Base-by-base conservation (phyloP, 2,113 vertebrate species). In the Galeopterus variegatus region DNA sequence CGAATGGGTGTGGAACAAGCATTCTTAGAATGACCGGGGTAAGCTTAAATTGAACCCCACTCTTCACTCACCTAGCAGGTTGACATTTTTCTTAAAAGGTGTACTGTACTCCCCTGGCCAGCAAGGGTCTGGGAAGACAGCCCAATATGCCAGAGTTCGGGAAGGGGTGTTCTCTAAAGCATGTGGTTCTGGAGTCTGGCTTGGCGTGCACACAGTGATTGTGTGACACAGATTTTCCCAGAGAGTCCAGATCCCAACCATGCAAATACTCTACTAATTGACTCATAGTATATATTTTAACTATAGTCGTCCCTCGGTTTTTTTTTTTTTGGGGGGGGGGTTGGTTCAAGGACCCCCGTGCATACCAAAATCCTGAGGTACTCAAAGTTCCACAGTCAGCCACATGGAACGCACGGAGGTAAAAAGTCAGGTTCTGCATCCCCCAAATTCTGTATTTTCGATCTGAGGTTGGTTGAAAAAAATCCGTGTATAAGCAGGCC, bases 21-120 rank as follows among this genome's bases (percentile, higher is more conserved):
- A 1, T 82, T 93, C 72, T 94, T 45, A 76, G 81, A 96, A 83
- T 82, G 4, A 31, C 62, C 28, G n/a, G 82, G 36, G 76, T 23
- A 69, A 45, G 13, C 21, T 92, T 62, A 77, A 17, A 82, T 48
- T 90, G 18, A 95, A 56, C 10, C 19, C 58, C 5, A 41, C 50
- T 85, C 50, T 79, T 45, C 56, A 73, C 65, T 64, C 41, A 56
- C 18, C 67, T 11, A 56, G 79, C 36, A 75, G 52, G 12, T 3
- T 52, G 65, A 89, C 54, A 21, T 28, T 91, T 96, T 93, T 70
- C 58, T 93, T 60, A 7, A 72, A 79, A 36, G 24, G 33, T 13
- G 6, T 18, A 14, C 45, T 48, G 41, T 41, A 41, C 33, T 33
- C 48, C 21, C 5, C 50, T 31, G 41, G 9, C 48, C 65, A 86